Conservation (phyloP, 2,888 invertebrate species). For the Elaeidobius kamerunicus region DNA sequence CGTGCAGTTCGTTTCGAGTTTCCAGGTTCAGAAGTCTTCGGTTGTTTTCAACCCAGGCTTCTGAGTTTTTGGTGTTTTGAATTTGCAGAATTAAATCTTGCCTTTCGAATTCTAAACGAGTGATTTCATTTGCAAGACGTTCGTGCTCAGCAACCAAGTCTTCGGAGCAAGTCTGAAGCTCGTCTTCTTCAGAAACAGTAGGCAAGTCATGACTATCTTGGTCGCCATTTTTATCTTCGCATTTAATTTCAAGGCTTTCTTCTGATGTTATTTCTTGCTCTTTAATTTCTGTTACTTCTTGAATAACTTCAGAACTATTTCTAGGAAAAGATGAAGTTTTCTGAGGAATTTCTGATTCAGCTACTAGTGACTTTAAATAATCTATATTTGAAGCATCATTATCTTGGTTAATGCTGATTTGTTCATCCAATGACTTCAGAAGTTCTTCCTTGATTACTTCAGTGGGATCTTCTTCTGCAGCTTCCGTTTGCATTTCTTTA, state of each 20-base stretch:
- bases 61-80: conserved; percentile 11
- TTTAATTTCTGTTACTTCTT: conserved; percentile 13
- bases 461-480: not conserved
- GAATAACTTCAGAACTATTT: conserved; percentile 21
- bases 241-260: not conserved
- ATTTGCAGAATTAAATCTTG: conserved; percentile 24
- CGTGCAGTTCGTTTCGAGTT: not conserved
- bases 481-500: conserved; percentile 9
- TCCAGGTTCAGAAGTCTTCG: not conserved
- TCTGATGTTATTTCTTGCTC: conserved; percentile 7
- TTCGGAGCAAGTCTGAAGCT: conserved; percentile 4
- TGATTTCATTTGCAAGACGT: conserved; percentile 24
- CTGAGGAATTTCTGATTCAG: not conserved
- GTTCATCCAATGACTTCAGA: not conserved
- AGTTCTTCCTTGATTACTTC: not conserved
- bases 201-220: conserved; percentile 23
- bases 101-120: conserved; percentile 30
- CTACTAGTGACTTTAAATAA: no score
- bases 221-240: no score
- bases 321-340: conserved; percentile 4
- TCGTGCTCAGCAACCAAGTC: conserved; percentile 12
- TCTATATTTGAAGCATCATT: no score
- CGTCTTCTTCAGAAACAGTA: conserved; percentile 23
- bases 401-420: not conserved
- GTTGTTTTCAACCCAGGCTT: not conserved